Conservation (phyloP, 2,113 vertebrate species). For the Megalops atlanticus region DNA sequence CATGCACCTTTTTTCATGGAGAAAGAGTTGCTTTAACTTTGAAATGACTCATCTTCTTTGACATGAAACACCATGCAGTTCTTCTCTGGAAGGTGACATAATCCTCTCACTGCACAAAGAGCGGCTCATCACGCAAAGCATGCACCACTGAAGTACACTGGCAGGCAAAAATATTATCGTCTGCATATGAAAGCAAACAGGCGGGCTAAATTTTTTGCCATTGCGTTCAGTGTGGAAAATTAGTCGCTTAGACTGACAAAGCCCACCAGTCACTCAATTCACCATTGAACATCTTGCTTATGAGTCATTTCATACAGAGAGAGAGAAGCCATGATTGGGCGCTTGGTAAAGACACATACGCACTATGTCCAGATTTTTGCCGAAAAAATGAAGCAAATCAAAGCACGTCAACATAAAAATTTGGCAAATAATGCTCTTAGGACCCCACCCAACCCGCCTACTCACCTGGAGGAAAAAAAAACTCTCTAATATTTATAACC, state of each 20-base stretch:
- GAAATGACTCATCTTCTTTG: not conserved
- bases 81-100: not conserved
- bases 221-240: not conserved
- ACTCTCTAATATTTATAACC: too few species aligned
- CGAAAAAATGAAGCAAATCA: not conserved
- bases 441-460: too few species aligned
- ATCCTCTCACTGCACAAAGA: not conserved
- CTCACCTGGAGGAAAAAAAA: too few species aligned
- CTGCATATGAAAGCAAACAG: constrained; percentile 70
- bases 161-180: constrained; percentile 59
- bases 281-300: not conserved
- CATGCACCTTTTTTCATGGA: not conserved
- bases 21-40: not conserved
- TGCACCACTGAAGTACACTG: constrained; percentile 26
- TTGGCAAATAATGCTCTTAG: not conserved
- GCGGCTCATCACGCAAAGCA: not conserved
- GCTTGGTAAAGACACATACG: not conserved
- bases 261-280: not conserved
- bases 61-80: not conserved
- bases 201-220: constrained; percentile 49
- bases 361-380: not conserved
- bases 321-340: not conserved
- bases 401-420: not conserved
- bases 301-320: not conserved
- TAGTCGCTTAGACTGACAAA: not conserved